Base-by-base conservation (phyloP, 2,113 vertebrate genomes). In the Scartelaos histophorus region DNA sequence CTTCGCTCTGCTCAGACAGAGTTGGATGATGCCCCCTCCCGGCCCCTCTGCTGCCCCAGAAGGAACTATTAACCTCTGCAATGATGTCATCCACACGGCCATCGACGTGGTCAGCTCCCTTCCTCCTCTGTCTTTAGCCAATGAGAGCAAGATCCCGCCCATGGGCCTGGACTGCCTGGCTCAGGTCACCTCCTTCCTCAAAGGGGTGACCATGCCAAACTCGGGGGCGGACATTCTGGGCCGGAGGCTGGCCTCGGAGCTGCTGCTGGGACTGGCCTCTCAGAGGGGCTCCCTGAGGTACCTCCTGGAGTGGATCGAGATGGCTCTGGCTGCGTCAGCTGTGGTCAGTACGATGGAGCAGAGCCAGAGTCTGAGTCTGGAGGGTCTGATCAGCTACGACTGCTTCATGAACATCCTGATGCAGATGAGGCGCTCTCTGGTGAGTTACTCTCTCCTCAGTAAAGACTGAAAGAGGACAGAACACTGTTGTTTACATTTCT, bases 151-250 rank as follows among this genome's bases (percentile, higher is more conserved):
- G 90, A 98, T 98, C 88, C 97, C 98, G 0, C 94, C 96, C 0
- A 99, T 99, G 98, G 98, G 98, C 5, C 91, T 99, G 88, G 97
- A 99, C 91, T 99, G 98, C 90, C 94, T 99, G 84, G 94, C 96
- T 38, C 98, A 99, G 93, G 96, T 99, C 74, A 99, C 96, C 16
- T 89, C 93, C 0, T 99, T 99, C 82, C 94, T 99, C 51, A 99
- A 98, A 90, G 97, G 97, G 7, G 96, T 99, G 62, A 99, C 96
- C 0, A 96, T 98, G 94, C 96, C 96, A 1, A 98, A 97, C 91
- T 98, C 97, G 0, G 98, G 97, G 34, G 98, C 97, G 0, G 98
- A 99, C 57, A 95, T 93, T 25, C 89, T 99, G 71, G 98, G 97
- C 24, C 94, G 97, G 0, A 93, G 97, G 34, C 92, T 99, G 66